phyloP scores from a whole-genome alignment of 2,888 invertebrate genomes.

The Platycheirus rosarum region DNA sequence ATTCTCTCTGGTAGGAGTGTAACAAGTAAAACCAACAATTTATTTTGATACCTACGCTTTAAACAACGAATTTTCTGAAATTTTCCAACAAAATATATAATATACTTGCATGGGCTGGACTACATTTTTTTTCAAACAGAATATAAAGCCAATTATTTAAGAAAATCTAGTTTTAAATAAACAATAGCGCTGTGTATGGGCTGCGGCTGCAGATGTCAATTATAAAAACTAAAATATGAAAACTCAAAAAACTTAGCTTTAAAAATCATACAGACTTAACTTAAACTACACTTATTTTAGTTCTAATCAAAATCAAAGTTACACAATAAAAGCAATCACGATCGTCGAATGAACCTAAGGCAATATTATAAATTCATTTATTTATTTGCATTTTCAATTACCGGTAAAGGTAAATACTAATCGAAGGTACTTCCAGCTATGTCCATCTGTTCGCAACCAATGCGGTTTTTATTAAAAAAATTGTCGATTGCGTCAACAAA shows the following conservation, averaged over 20 bases:
- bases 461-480: conserved; percentile 21
- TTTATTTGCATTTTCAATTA: conserved; percentile 73
- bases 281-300: conserved; percentile 34
- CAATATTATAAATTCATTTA: conserved; percentile 52
- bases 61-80: too few species aligned
- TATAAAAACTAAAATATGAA: conserved; percentile 42
- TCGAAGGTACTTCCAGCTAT: conserved; percentile 78
- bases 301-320: conserved; percentile 60
- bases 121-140: background rate
- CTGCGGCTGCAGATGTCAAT: conserved; percentile 19
- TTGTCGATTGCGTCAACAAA: conserved; percentile 1
- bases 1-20: too few species aligned
- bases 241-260: conserved; percentile 17
- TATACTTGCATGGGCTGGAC: too few species aligned
- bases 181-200: conserved; percentile 72
- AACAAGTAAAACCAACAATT: too few species aligned
- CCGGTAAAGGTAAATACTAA: conserved; percentile 76
- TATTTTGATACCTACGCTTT: too few species aligned
- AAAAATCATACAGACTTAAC: conserved; percentile 38
- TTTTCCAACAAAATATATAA: too few species aligned
- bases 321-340: conserved; percentile 23
- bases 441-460: conserved; percentile 80
- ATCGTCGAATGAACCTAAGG: conserved; percentile 43
- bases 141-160: background rate
- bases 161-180: conserved; percentile 61